Evolutionary conservation across 2,888 invertebrate species (phyloP).

Genomic region (Eupeodes luniger): DNA sequence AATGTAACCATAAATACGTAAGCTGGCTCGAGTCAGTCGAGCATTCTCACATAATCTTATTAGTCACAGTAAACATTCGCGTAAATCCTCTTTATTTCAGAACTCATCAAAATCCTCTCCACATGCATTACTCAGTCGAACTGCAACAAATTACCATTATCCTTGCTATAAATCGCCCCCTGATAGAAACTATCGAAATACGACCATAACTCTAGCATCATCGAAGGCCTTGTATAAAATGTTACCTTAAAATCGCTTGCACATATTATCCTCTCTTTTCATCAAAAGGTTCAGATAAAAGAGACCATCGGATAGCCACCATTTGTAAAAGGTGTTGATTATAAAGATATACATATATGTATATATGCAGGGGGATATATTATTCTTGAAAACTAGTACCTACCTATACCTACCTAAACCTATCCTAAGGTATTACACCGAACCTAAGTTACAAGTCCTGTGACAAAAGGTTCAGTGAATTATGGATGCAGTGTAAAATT

Average conservation of each 20-base stretch:
- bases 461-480: conserved; percentile 53
- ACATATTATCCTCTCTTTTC: conserved; percentile 16
- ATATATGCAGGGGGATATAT: conserved; percentile 31
- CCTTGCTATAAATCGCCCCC: conserved; percentile 47
- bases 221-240: conserved; percentile 15
- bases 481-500: conserved; percentile 58
- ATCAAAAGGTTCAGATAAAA: conserved; percentile 29
- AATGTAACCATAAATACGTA: conserved; percentile 42
- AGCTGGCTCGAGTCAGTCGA: conserved; percentile 27
- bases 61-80: conserved; percentile 49
- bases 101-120: conserved; percentile 35
- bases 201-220: not conserved
- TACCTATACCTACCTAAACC: too few species aligned
- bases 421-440: not conserved
- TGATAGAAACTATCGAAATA: conserved; percentile 45
- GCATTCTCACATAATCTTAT: conserved; percentile 61
- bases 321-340: conserved; percentile 59
- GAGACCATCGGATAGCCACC: conserved; percentile 24
- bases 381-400: not conserved
- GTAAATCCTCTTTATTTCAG: conserved; percentile 44
- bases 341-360: not conserved
- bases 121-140: conserved; percentile 14
- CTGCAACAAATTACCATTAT: conserved; percentile 66
- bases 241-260: conserved; percentile 24
- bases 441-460: conserved; percentile 4